Percentiles rank a stretch among this genome's conserved stretches.
Conservation (phyloP, 2,888 invertebrate genomes). For the Odontocerum albicorne region DNA sequence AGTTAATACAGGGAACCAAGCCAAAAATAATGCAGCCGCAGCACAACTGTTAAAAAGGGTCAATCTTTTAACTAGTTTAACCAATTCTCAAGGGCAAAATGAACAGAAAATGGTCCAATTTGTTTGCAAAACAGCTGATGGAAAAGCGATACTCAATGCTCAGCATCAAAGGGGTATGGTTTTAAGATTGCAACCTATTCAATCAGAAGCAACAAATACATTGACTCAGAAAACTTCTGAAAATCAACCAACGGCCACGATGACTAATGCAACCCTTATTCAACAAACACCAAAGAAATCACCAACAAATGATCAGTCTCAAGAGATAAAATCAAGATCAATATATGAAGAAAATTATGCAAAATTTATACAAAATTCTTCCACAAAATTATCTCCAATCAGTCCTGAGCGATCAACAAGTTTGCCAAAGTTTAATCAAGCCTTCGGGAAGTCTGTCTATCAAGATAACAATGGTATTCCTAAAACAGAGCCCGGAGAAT, state of each 20-base stretch:
- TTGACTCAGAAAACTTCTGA: constrained; percentile 41
- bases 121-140: constrained; percentile 64
- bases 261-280: constrained; percentile 29
- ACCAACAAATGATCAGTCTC: constrained; percentile 38
- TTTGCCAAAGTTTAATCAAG: constrained; percentile 77
- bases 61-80: constrained; percentile 53
- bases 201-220: constrained; percentile 44
- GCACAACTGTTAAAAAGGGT: constrained; percentile 54
- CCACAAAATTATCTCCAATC: constrained; percentile 43
- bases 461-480: constrained; percentile 45
- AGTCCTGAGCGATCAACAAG: constrained; percentile 53
- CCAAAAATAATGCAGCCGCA: constrained; percentile 43
- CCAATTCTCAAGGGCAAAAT: constrained; percentile 53
- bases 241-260: constrained; percentile 35
- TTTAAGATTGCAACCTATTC: constrained; percentile 50
- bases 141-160: constrained; percentile 58
- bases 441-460: constrained; percentile 73
- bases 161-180: constrained; percentile 59
- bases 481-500: constrained; percentile 20
- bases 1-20: constrained; percentile 52
- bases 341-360: constrained; percentile 60
- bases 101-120: constrained; percentile 63
- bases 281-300: constrained; percentile 41
- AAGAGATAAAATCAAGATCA: constrained; percentile 56
- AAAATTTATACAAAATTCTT: constrained; percentile 55